Evolutionary conservation across 2,888 invertebrate genomes (phyloP), one percentile per base, ranked within the genome.

Genomic region (Rhyacophila evoluta): DNA sequence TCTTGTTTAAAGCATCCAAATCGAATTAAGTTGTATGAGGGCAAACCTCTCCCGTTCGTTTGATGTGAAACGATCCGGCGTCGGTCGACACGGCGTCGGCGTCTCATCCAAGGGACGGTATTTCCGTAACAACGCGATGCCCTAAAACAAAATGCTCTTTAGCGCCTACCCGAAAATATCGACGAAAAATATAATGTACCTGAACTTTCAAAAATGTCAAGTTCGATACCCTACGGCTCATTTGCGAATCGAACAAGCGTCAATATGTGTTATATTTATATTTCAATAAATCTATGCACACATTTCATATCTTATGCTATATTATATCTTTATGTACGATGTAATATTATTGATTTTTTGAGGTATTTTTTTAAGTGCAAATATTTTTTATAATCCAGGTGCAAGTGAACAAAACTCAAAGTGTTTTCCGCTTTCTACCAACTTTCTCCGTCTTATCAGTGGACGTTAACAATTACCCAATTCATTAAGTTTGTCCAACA

Each of bases 141-240:
- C 55, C 55, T 55, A 25, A 55, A 55, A 55, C 55, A 55, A 55
- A 55, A 55, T 55, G 55, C 55, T 55, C 55, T 55, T 55, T 55
- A 55, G 55, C 55, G 19, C 6, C 55, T 10, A 19, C 55, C 15
- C 55, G 10, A 3, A 55, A 19, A 19, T 55, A 19, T 55, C 55
- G 55, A 55, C 19, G 19, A 19, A 19, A 55, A 55, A 19, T 55
- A 19, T 55, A 55, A 55, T 55, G 55, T 15, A 10, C 19, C 10
- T 55, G 55, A 55, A 25, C 55, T 55, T 55, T 55, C 19, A 55
- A 55, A 55, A 25, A 55, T 55, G 55, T 55, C 55, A 55, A 12
- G 25, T 55, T 55, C 55, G 19, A 55, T 55, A 55, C 25, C 25
- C 8, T 25, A 55, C 55, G 55, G 19, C 15, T 55, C 55, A 55